Evolutionary conservation across 2,888 invertebrate species (phyloP).

Genomic region (Drosophila mettleri): DNA sequence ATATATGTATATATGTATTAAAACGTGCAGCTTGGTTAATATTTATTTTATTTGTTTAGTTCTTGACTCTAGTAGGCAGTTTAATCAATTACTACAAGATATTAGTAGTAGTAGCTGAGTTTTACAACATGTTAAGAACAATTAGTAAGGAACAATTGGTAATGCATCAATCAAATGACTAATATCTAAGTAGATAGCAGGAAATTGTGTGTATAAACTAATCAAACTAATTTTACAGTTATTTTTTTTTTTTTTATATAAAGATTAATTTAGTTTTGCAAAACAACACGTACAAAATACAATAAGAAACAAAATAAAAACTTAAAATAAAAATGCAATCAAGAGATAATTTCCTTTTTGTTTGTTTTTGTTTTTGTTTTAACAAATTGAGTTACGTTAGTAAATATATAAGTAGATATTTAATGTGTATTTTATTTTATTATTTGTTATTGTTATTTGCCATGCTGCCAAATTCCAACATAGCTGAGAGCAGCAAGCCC

Average conservation of each 20-base stretch:
- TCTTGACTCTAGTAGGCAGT: constrained; percentile 42
- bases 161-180: constrained; percentile 47
- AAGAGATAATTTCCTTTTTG: constrained; percentile 19
- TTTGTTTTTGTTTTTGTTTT: no score
- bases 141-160: constrained; percentile 73
- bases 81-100: constrained; percentile 26
- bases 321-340: constrained; percentile 39
- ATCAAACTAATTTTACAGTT: constrained; percentile 33
- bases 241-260: constrained; percentile 10
- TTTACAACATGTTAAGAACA: constrained; percentile 71
- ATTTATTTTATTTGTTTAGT: constrained; percentile 58
- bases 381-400: constrained; percentile 48
- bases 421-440: constrained; percentile 10
- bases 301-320: constrained; percentile 33
- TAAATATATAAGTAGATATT: constrained; percentile 16
- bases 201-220: constrained; percentile 45
- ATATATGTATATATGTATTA: constrained; percentile 43
- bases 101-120: constrained; percentile 39
- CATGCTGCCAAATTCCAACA: constrained; percentile 20
- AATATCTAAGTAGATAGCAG: constrained; percentile 32
- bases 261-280: constrained; percentile 44
- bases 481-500: constrained; percentile 17
- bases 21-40: constrained; percentile 75
- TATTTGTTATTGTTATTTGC: constrained; percentile 23
- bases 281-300: constrained; percentile 43